Evolutionary conservation across 2,888 invertebrate genomes (phyloP).

Genomic region (Cephonodes hylas): DNA sequence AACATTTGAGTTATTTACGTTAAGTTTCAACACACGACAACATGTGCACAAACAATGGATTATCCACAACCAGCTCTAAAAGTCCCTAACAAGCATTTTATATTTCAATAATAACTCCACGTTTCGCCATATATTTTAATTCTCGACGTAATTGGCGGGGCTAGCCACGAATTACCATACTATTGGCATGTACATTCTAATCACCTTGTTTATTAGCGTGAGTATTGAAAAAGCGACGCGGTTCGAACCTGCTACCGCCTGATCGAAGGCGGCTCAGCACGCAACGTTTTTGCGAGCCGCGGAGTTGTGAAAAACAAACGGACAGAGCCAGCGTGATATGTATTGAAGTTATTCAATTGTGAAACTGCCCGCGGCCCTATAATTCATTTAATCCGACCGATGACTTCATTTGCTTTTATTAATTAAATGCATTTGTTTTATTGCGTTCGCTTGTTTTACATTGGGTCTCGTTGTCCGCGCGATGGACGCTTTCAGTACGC

Average conservation of each 20-base stretch:
- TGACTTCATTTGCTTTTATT: slow-evolving; percentile 10
- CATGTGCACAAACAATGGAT: not conserved
- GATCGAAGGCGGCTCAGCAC: not conserved
- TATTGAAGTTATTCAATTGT: slow-evolving; percentile 1
- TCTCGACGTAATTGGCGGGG: slow-evolving; percentile 5
- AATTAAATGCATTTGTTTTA: slow-evolving; percentile 7
- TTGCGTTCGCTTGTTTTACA: not conserved
- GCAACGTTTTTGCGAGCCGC: slow-evolving; percentile 7
- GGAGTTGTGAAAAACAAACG: not conserved
- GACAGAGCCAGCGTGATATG: not conserved
- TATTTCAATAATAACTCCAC: not conserved
- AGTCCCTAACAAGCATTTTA: not conserved
- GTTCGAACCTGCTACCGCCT: slow-evolving; percentile 2
- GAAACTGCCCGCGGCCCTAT: slow-evolving; percentile 2
- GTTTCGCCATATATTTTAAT: slow-evolving; percentile 3
- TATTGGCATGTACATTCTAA: slow-evolving; percentile 8
- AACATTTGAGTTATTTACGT: not conserved
- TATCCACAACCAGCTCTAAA: too few species aligned
- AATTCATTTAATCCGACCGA: slow-evolving; percentile 11
- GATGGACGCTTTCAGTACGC: not conserved
- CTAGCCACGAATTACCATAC: not conserved
- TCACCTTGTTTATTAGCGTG: not conserved
- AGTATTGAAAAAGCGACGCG: not conserved
- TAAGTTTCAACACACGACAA: not conserved
- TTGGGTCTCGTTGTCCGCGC: not conserved